phyloP scores from a whole-genome alignment of 2,113 vertebrate species.

The Puntigrus tetrazona region DNA sequence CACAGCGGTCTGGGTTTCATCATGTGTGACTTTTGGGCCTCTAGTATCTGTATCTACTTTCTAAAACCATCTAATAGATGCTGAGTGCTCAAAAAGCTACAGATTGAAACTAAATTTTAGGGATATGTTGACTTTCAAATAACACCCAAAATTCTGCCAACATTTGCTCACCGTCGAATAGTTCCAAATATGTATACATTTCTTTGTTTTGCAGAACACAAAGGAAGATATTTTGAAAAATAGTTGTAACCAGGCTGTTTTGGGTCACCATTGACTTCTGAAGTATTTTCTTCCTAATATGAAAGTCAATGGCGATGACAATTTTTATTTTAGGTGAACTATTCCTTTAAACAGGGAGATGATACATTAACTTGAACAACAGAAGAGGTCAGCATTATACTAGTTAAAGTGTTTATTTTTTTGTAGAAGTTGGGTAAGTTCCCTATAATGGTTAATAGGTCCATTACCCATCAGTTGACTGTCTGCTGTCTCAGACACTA shows the following conservation, averaged over 20 bases:
- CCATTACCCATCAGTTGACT: background rate
- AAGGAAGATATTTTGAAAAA: no score
- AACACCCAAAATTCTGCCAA: no score
- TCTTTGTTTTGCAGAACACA: no score
- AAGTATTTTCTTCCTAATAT: no score
- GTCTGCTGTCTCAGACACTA: background rate
- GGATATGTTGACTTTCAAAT: background rate
- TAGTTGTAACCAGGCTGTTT: no score
- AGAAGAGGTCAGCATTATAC: background rate
- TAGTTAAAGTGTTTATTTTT: background rate
- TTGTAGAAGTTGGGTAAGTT: background rate
- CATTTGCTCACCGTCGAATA: no score
- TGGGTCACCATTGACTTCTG: no score
- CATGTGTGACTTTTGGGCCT: constrained; percentile 12
- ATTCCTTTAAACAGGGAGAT: background rate
- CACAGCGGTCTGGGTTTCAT: background rate
- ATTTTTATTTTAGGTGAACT: no score
- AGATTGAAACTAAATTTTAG: background rate
- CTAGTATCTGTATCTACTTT: background rate
- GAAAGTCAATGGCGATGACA: no score
- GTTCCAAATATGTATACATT: no score
- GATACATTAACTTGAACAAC: background rate
- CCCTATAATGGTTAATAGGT: background rate
- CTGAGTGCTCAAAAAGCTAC: background rate
- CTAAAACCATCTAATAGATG: background rate